Conservation (phyloP, 2,888 invertebrate genomes). For the Synergus gifuensis region DNA sequence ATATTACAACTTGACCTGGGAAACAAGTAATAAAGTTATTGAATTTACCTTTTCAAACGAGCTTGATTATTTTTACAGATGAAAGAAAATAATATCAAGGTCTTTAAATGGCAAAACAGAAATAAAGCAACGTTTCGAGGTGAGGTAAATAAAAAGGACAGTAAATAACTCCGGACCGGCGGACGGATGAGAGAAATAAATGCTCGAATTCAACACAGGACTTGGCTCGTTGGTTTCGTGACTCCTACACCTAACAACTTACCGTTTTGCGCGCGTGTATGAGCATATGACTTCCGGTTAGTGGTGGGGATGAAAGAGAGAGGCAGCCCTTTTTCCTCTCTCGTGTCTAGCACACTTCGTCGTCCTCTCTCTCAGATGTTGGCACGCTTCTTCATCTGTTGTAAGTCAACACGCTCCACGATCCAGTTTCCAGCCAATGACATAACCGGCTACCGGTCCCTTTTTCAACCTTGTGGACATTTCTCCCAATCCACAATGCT, state of each 20-base stretch:
- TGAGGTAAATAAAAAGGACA: background rate
- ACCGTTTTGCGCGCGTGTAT: slow-evolving; percentile 76
- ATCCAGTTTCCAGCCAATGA: slow-evolving; percentile 64
- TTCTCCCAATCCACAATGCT: slow-evolving; percentile 46
- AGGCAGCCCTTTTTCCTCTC: slow-evolving; percentile 54
- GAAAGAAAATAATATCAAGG: background rate
- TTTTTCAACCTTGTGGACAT: slow-evolving; percentile 65
- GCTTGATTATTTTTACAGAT: background rate
- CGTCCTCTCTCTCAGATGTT: slow-evolving; percentile 43
- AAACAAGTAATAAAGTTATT: no score
- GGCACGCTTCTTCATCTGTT: slow-evolving; percentile 59
- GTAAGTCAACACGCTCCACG: slow-evolving; percentile 62
- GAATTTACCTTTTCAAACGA: background rate
- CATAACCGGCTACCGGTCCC: slow-evolving; percentile 65
- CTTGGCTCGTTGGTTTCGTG: slow-evolving; percentile 51
- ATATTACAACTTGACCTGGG: no score
- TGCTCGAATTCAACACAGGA: slow-evolving; percentile 47
- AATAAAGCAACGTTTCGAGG: background rate
- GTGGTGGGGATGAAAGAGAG: slow-evolving; percentile 52
- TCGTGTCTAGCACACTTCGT: slow-evolving; percentile 25
- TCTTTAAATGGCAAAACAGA: background rate
- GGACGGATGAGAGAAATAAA: slow-evolving; percentile 41
- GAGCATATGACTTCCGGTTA: slow-evolving; percentile 75
- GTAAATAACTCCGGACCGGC: slow-evolving; percentile 16
- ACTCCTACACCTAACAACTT: slow-evolving; percentile 61